Conservation (phyloP, 2,797 vertebrate genomes). For the Sternotherus odoratus region DNA sequence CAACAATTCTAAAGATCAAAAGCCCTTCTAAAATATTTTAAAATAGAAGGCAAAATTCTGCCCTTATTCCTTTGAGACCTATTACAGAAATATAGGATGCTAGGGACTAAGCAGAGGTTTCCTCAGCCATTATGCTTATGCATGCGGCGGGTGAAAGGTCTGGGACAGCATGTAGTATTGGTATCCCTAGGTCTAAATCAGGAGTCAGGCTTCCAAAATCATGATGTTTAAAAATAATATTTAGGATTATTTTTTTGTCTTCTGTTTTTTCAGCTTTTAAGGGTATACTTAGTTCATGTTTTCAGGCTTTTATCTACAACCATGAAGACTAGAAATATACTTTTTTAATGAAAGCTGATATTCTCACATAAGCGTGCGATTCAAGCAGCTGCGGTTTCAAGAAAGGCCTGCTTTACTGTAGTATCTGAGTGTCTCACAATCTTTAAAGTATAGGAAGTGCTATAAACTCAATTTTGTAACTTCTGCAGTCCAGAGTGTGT, state of each 20-base stretch:
- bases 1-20: neutral
- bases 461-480: neutral
- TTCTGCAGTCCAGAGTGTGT: neutral
- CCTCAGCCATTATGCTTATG: neutral
- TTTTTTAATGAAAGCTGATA: neutral
- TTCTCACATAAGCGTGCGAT: neutral
- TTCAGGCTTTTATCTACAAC: slow-evolving; percentile 1
- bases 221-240: neutral
- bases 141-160: neutral
- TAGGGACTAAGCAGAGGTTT: neutral
- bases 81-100: neutral
- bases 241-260: neutral
- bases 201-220: neutral
- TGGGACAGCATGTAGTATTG: neutral
- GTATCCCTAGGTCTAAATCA: neutral
- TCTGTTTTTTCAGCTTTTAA: neutral
- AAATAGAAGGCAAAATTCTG: slow-evolving; percentile 22
- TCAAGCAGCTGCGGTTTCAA: neutral
- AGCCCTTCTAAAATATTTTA: neutral
- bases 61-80: neutral
- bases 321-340: neutral
- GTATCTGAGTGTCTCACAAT: neutral
- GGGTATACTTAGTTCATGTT: slow-evolving; percentile 5
- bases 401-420: neutral
- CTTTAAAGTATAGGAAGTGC: neutral